Evolutionary conservation across 2,888 invertebrate genomes (phyloP), one percentile per base, ranked within the genome.

Genomic region (Operophtera brumata): DNA sequence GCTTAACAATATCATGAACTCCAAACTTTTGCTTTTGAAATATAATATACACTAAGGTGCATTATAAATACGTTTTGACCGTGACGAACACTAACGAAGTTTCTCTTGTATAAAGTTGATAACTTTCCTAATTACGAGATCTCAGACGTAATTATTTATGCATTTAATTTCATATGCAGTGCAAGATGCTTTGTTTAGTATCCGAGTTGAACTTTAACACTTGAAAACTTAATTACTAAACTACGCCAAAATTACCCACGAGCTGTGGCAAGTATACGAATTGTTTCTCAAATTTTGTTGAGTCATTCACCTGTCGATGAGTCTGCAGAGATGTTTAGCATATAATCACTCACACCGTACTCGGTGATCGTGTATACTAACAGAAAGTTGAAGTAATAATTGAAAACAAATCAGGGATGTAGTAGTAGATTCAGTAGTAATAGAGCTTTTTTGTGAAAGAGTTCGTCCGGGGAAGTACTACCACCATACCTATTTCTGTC

Each of bases 51-150:
- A n/a, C n/a, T n/a, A 25, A 51, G 45, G 32, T 45, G 34, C 45
- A 40, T 37, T 43, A 50, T n/a, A n/a, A n/a, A n/a, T 28, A 46
- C 34, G 26, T 51, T 46, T 9, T 6, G 11, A 46, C 20, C 13
- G 20, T 43, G 43, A 40, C 28, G 10, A 9, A 30, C 28, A 30
- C 9, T 42, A 37, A 32, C 30, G 0, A 37, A 53, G n/a, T 37
- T 32, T 26, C 44, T 11, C 11, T 41, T 6, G 8, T 14, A 43
- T 43, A 32, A 32, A 43, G 37, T 43, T 37, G 30, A 32, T 35
- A 53, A 53, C 53, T 47, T 53, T 53, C 6, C 30, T 53, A 47
- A 53, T 47, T 43, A 43, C 32, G n/a, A n/a, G n/a, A 43, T 32
- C 37, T 32, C 52, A 52, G 53, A 47, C 20, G 32, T 11, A 35